These are phyloP conservation scores for Clivina fossor DNA, from an alignment of 2,888 invertebrate genomes.

Conservation along the genomic window DNA sequence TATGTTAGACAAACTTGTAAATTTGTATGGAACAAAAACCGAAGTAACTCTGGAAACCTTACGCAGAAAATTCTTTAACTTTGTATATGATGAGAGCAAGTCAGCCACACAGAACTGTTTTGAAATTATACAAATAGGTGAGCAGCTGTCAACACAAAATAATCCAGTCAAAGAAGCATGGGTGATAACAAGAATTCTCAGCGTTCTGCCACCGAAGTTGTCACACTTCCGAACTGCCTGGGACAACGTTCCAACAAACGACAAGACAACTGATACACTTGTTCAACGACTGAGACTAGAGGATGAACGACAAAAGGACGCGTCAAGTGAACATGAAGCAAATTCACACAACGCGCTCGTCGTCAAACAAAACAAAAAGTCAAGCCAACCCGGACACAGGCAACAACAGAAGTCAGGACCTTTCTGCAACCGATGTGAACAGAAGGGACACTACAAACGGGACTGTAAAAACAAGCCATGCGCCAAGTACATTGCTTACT, in stretches of 20 bases:
- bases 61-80: slow-evolving; percentile 39
- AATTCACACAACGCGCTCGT: slow-evolving; percentile 17
- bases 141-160: slow-evolving; percentile 15
- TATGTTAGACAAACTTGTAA: slow-evolving; percentile 39
- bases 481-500: slow-evolving; percentile 40
- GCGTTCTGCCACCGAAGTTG: slow-evolving; percentile 19
- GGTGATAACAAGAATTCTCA: slow-evolving; percentile 12
- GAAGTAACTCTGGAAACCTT: slow-evolving; percentile 36
- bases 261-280: slow-evolving; percentile 12
- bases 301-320: slow-evolving; percentile 7
- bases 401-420: slow-evolving; percentile 6
- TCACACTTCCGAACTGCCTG: slow-evolving; percentile 20
- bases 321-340: slow-evolving; percentile 10
- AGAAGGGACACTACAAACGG: slow-evolving; percentile 40
- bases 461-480: slow-evolving; percentile 39
- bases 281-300: slow-evolving; percentile 18
- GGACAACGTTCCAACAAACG: slow-evolving; percentile 17
- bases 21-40: slow-evolving; percentile 38
- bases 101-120: slow-evolving; percentile 39
- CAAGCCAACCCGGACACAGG: slow-evolving; percentile 2
- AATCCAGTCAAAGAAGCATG: slow-evolving; percentile 6
- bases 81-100: slow-evolving; percentile 36
- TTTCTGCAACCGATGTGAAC: slow-evolving; percentile 8
- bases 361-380: slow-evolving; percentile 23
- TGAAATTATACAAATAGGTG: slow-evolving; percentile 33